Evolutionary conservation across 2,888 invertebrate genomes (phyloP).

Genomic region (Limnephilus marmoratus): DNA sequence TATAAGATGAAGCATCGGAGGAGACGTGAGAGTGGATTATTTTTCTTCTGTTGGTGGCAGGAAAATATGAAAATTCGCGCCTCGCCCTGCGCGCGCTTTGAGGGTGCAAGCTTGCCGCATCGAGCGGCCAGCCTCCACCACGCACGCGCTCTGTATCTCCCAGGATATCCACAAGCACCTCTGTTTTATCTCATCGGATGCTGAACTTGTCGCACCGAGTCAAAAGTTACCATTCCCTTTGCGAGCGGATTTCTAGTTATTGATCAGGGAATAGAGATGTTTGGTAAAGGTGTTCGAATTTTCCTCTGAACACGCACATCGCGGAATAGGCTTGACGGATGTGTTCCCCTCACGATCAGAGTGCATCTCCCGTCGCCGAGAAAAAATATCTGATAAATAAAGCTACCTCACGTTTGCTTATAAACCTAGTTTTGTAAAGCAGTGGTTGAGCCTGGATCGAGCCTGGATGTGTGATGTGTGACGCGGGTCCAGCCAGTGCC

Average conservation of each 20-base stretch:
- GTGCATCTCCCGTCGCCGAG: slow-evolving; percentile 46
- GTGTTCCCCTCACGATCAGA: slow-evolving; percentile 43
- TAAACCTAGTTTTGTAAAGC: neutral
- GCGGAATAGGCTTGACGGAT: slow-evolving; percentile 49
- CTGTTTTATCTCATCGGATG: slow-evolving; percentile 12
- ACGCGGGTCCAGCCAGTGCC: slow-evolving; percentile 68
- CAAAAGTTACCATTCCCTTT: neutral
- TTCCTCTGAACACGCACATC: slow-evolving; percentile 22
- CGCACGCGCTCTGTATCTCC: slow-evolving; percentile 59
- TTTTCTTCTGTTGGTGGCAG: neutral
- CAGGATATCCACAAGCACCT: slow-evolving; percentile 40
- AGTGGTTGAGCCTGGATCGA: neutral
- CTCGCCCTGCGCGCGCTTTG: slow-evolving; percentile 49
- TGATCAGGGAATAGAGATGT: neutral
- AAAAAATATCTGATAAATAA: slow-evolving; percentile 6
- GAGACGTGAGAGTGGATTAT: neutral
- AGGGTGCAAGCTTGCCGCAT: slow-evolving; percentile 58
- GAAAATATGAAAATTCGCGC: slow-evolving; percentile 33
- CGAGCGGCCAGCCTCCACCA: slow-evolving; percentile 65
- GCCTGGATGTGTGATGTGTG: slow-evolving; percentile 54
- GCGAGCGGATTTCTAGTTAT: neutral
- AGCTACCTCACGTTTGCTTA: neutral
- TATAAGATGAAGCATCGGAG: neutral
- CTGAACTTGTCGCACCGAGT: neutral
- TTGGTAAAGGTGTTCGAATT: slow-evolving; percentile 8